Evolutionary conservation across 1,140 invertebrate genomes (phyloP).

Genomic region (Rhopalosiphum padi): DNA sequence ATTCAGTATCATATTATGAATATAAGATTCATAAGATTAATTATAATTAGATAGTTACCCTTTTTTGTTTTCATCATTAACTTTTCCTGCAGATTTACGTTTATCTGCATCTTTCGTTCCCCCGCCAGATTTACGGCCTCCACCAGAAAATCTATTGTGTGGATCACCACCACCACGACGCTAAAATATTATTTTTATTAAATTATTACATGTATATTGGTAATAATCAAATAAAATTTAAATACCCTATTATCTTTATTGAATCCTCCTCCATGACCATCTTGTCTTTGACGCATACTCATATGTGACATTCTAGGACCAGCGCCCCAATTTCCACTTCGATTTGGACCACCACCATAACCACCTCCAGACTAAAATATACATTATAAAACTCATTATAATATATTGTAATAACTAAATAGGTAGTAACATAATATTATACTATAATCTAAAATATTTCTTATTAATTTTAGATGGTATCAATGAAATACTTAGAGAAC

Average conservation of each 20-base stretch:
- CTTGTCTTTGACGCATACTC: constrained; percentile 34
- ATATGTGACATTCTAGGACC: constrained; percentile 24
- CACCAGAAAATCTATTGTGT: constrained; percentile 20
- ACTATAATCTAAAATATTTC: background rate
- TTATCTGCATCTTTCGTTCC: constrained; percentile 33
- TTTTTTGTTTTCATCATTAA: constrained; percentile 51
- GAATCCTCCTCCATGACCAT: background rate
- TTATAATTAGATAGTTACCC: background rate
- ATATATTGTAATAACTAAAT: background rate
- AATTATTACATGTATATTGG: background rate
- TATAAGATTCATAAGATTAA: background rate
- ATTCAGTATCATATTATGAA: background rate
- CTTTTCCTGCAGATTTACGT: constrained; percentile 52
- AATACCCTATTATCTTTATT: constrained; percentile 43
- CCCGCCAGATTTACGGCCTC: constrained; percentile 40
- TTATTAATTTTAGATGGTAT: background rate
- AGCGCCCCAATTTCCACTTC: background rate
- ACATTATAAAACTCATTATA: background rate
- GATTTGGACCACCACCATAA: constrained; percentile 4
- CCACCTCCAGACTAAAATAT: background rate
- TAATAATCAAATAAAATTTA: background rate
- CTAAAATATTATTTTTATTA: constrained; percentile 7
- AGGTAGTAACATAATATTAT: too few relatives aligned
- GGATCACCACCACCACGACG: background rate
- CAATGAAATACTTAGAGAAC: background rate